These are phyloP conservation scores for Cossypha niveicapilla DNA, from an alignment of 2,797 vertebrate genomes.

Conservation along the genomic window DNA sequence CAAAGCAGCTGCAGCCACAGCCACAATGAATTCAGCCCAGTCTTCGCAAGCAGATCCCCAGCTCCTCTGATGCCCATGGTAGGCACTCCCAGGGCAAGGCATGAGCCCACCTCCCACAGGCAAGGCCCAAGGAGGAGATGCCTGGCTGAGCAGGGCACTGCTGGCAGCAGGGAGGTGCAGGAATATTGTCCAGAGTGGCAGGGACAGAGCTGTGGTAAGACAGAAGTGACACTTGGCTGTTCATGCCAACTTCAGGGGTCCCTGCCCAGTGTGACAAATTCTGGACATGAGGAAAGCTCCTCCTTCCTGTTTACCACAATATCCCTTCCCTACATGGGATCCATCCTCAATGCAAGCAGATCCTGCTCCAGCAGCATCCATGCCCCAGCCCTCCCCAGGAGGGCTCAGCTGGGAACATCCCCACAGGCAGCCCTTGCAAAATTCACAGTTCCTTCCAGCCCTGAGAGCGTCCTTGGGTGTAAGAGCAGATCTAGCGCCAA, in stretches of 20 bases:
- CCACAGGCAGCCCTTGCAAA: not conserved
- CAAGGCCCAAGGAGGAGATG: not conserved
- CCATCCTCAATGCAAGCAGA: fast-evolving
- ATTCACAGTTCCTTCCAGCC: not conserved
- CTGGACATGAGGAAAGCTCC: not conserved
- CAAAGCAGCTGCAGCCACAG: not conserved
- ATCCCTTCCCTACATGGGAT: not conserved
- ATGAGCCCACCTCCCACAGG: fast-evolving
- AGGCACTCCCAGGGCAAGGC: not conserved
- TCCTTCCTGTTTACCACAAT: not conserved
- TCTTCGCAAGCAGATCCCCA: not conserved
- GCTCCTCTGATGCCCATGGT: not conserved
- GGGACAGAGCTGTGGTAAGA: not conserved
- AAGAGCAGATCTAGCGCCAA: not conserved
- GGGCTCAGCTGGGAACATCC: not conserved
- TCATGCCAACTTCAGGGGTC: not conserved
- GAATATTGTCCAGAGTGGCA: not conserved
- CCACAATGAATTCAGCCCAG: not conserved
- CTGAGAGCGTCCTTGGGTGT: fast-evolving
- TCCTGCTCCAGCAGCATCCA: not conserved
- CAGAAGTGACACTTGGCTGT: not conserved
- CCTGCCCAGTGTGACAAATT: not conserved
- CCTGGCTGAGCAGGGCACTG: not conserved
- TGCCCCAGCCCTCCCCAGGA: not conserved
- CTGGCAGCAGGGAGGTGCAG: not conserved